Conservation (phyloP, 1,140 invertebrate genomes). For the Drosophila saltans region DNA sequence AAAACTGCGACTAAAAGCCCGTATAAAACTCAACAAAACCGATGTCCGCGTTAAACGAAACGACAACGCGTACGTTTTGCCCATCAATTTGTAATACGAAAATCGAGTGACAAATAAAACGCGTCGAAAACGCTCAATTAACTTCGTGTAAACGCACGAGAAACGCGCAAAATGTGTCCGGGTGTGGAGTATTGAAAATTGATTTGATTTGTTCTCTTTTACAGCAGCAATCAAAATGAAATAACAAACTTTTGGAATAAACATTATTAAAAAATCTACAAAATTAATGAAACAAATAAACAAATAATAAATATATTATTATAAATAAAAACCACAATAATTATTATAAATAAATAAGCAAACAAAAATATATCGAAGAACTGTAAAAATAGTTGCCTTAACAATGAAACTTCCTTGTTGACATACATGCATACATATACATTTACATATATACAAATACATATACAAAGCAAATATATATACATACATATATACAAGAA, state of each 20-base stretch:
- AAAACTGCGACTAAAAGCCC: not conserved
- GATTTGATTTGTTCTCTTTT: not conserved
- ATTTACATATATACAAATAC: slow-evolving; percentile 50
- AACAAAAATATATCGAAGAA: slow-evolving; percentile 17
- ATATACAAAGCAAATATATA: slow-evolving; percentile 36
- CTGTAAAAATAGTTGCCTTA: slow-evolving; percentile 69
- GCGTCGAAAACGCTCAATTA: not conserved
- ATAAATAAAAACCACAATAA: not conserved
- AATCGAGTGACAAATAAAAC: too few relatives aligned
- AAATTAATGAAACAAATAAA: not conserved
- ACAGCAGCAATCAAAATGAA: slow-evolving; percentile 5
- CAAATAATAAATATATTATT: not conserved
- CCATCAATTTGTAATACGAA: not conserved
- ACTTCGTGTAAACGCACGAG: not conserved
- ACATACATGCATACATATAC: slow-evolving; percentile 61
- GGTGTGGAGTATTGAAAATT: not conserved
- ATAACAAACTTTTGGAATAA: slow-evolving; percentile 1
- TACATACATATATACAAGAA: slow-evolving; percentile 42
- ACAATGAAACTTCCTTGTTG: slow-evolving; percentile 77
- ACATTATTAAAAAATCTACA: not conserved
- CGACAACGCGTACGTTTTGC: slow-evolving; percentile 3
- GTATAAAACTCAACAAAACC: not conserved
- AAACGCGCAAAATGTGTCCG: not conserved
- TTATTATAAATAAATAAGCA: not conserved
- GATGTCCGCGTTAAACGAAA: not conserved